These are phyloP conservation scores for Ips typographus DNA, from an alignment of 1,140 invertebrate genomes.

Conservation along the genomic window DNA sequence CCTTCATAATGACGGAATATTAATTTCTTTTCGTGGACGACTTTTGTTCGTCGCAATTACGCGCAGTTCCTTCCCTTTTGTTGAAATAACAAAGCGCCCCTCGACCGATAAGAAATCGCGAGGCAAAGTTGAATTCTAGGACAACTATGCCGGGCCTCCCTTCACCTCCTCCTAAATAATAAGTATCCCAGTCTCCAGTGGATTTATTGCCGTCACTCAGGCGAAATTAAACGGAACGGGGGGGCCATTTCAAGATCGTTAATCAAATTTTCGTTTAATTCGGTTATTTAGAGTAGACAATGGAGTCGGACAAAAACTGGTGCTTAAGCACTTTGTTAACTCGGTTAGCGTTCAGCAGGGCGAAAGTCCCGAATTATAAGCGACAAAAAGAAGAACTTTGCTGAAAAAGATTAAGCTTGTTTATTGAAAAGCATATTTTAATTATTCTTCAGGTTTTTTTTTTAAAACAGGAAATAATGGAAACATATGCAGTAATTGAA, in stretches of 20 bases:
- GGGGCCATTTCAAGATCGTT: slow-evolving; percentile 26
- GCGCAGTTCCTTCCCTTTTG: slow-evolving; percentile 16
- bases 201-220: slow-evolving; percentile 28
- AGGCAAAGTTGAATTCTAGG: slow-evolving; percentile 27
- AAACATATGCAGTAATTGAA: no score
- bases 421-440: no score
- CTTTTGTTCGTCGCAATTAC: slow-evolving; percentile 22
- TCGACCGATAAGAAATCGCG: slow-evolving; percentile 25
- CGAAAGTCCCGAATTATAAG: slow-evolving; percentile 4
- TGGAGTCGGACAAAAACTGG: slow-evolving; percentile 23
- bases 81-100: slow-evolving; percentile 25
- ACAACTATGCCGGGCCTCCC: slow-evolving; percentile 23
- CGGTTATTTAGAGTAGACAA: slow-evolving; percentile 26
- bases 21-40: slow-evolving; percentile 16
- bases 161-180: slow-evolving; percentile 14
- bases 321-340: slow-evolving; percentile 28
- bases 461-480: no score
- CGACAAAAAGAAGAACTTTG: no score
- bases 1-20: slow-evolving; percentile 6
- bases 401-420: no score
- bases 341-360: slow-evolving; percentile 10
- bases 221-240: slow-evolving; percentile 20
- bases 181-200: slow-evolving; percentile 21
- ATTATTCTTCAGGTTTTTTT: no score
- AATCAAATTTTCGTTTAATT: slow-evolving; percentile 28